These are phyloP conservation scores for Scatophagus argus DNA, from an alignment of 2,113 vertebrate species.

Conservation along the genomic window DNA sequence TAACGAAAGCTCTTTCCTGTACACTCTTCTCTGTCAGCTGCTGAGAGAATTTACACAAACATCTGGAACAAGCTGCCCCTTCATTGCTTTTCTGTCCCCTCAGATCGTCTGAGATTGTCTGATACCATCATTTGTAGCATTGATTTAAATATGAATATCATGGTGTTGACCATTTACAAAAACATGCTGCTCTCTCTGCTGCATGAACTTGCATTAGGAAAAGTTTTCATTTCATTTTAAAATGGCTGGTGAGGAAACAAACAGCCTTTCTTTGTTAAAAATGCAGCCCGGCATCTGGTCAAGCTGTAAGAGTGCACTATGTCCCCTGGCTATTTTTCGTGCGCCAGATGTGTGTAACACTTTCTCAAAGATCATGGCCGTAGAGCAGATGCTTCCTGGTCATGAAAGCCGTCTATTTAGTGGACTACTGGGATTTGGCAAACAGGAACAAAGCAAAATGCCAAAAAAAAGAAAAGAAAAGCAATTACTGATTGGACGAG, in stretches of 20 bases:
- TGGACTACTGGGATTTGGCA: constrained; percentile 1
- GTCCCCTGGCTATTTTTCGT: constrained; percentile 59
- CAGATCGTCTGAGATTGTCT: too few species aligned
- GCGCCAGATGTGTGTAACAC: constrained; percentile 23
- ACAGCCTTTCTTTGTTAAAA: constrained; percentile 61
- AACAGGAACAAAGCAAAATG: not conserved
- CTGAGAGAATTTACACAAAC: constrained; percentile 21
- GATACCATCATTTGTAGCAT: too few species aligned
- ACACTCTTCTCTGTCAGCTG: constrained; percentile 2
- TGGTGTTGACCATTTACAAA: not conserved
- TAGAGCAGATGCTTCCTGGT: constrained; percentile 29
- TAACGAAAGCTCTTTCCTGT: constrained; percentile 7
- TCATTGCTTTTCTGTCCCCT: not conserved
- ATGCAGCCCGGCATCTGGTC: constrained; percentile 43
- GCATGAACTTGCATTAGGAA: not conserved
- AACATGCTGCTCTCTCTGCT: not conserved
- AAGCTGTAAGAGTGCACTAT: constrained; percentile 53
- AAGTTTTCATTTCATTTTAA: constrained; percentile 32
- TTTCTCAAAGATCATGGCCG: constrained; percentile 10
- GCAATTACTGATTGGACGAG: not conserved
- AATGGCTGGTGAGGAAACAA: constrained; percentile 39
- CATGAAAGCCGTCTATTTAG: constrained; percentile 13
- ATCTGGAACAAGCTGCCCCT: constrained; percentile 38
- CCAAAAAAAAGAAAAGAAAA: not conserved
- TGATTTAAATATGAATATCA: too few species aligned